Conservation (phyloP, 2,888 invertebrate genomes). For the Tanytarsus gracilentus region DNA sequence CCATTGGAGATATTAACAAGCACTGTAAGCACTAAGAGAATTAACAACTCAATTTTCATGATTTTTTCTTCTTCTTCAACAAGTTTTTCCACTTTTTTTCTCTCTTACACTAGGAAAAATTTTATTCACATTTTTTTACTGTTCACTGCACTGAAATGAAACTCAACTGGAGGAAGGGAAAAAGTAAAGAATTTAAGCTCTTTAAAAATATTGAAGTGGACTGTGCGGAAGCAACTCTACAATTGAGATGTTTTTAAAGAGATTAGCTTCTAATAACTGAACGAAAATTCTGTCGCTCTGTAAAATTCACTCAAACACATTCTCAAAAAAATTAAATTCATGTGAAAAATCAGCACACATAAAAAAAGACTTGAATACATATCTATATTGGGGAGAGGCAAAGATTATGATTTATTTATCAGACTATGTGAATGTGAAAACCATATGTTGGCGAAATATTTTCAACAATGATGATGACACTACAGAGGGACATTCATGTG, state of each 20-base stretch:
- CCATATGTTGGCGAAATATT: slow-evolving; percentile 28
- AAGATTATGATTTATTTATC: slow-evolving; percentile 29
- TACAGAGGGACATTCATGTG: too few species aligned
- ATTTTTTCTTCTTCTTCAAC: slow-evolving; percentile 9
- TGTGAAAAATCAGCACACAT: neutral
- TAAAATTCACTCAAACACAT: slow-evolving; percentile 18
- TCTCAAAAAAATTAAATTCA: neutral
- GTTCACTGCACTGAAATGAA: neutral
- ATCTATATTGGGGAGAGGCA: neutral
- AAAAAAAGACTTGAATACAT: neutral
- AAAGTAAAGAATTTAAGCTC: slow-evolving; percentile 16
- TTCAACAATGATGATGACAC: too few species aligned
- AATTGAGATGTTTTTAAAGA: slow-evolving; percentile 24
- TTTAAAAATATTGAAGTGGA: slow-evolving; percentile 22
- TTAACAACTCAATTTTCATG: slow-evolving; percentile 27
- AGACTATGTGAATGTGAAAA: slow-evolving; percentile 23
- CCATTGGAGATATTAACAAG: slow-evolving; percentile 17
- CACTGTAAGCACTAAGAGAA: slow-evolving; percentile 23
- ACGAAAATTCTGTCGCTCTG: slow-evolving; percentile 16
- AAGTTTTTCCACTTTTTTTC: slow-evolving; percentile 3
- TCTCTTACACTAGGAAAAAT: neutral
- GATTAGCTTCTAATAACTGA: slow-evolving; percentile 7
- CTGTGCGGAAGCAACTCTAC: slow-evolving; percentile 9
- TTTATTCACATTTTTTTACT: slow-evolving; percentile 15
- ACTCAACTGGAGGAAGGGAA: too few species aligned